Conservation (phyloP, 2,797 vertebrate genomes). For the Chiroxiphia lanceolata region DNA sequence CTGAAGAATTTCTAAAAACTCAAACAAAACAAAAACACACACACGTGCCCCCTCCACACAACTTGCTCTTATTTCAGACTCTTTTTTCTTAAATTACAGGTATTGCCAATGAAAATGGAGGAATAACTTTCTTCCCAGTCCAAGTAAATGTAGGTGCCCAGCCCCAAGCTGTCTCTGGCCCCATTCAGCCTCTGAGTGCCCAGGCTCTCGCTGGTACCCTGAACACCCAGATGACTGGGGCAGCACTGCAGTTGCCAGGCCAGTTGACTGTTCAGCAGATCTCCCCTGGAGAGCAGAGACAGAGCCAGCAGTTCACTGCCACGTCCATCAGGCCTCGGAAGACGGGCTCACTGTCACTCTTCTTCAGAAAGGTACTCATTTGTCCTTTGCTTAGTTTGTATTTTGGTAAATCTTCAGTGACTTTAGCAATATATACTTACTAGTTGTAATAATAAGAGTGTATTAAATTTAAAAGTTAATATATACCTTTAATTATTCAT, state of each 20-base stretch:
- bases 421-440: neutral
- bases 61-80: neutral
- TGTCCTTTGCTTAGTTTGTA: neutral
- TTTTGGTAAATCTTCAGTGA: neutral
- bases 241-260: constrained; percentile 73
- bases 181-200: constrained; percentile 79
- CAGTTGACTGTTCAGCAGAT: constrained; percentile 72
- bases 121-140: constrained; percentile 90
- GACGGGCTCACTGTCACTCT: constrained; percentile 85
- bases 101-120: constrained; percentile 90
- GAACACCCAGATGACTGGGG: constrained; percentile 72
- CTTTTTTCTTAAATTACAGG: constrained; percentile 70
- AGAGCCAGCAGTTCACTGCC: neutral
- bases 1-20: neutral
- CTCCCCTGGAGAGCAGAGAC: constrained; percentile 68
- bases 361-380: constrained; percentile 87
- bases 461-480: neutral
- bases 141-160: constrained; percentile 85
- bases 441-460: neutral
- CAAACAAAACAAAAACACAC: neutral
- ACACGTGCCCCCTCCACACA: accelerated
- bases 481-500: neutral
- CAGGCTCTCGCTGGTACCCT: constrained; percentile 78
- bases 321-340: constrained; percentile 57
- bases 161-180: constrained; percentile 71